Evolutionary conservation across 1,140 invertebrate species (phyloP).

Genomic region (Dolichoris vasculosae): DNA sequence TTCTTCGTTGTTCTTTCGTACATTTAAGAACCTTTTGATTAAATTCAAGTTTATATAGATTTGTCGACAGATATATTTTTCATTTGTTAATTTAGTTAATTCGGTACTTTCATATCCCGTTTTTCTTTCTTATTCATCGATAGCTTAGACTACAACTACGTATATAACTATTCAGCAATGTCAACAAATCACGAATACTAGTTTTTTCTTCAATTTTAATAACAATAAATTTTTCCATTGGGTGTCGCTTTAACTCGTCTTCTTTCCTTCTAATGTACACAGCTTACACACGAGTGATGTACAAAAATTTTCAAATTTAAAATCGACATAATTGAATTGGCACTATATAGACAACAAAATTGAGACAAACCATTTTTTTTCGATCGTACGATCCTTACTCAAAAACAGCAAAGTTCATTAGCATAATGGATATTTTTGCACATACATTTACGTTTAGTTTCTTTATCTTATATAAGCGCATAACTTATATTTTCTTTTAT

Average conservation of each 20-base stretch:
- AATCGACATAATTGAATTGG: constrained; percentile 47
- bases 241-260: constrained; percentile 19
- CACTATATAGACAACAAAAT: constrained; percentile 47
- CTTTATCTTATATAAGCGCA: constrained; percentile 22
- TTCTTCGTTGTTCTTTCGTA: constrained; percentile 30
- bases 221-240: constrained; percentile 48
- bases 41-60: constrained; percentile 15
- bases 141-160: constrained; percentile 31
- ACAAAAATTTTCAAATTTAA: constrained; percentile 44
- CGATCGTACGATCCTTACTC: neutral
- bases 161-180: constrained; percentile 44
- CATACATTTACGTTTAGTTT: constrained; percentile 33
- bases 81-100: constrained; percentile 25
- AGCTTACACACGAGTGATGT: constrained; percentile 37
- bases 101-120: constrained; percentile 35
- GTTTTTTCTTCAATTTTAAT: constrained; percentile 28
- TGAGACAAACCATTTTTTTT: constrained; percentile 9
- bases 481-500: constrained; percentile 28
- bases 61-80: neutral
- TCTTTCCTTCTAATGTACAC: constrained; percentile 37
- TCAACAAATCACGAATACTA: constrained; percentile 47
- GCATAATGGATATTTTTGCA: constrained; percentile 30
- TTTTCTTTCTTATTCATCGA: constrained; percentile 13
- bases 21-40: constrained; percentile 35
- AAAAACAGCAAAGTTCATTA: constrained; percentile 39